Evolutionary conservation across 1,140 invertebrate genomes (phyloP), one percentile per base, ranked within the genome.

Genomic region (Nymphalis io): DNA sequence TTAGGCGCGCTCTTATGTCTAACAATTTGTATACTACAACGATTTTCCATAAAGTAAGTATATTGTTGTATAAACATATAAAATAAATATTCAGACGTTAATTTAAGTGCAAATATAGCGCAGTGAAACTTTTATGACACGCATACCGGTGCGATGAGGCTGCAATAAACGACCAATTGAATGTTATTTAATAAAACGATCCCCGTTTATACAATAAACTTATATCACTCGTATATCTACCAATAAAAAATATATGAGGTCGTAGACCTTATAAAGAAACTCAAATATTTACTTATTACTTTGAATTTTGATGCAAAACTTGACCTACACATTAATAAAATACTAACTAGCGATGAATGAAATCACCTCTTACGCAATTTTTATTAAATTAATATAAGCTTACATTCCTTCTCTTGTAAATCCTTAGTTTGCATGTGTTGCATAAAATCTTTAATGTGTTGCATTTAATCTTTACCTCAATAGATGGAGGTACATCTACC

Each of bases 61-160:
- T 33, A 33, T 8, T 27, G 27, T 51, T 51, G 48, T 73, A 76
- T 12, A 55, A 59, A 51, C 33, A 58, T 64, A 73, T 61, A 68
- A 51, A 68, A 48, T 61, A 67, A 68, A 70, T 68, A 67, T 61
- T 44, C 38, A 58, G 40, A 57, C 27, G 66, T 74, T 65, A 73
- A 78, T 77, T 79, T 70, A 76, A 77, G 73, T 81, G 77, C 74
- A 77, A 81, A 81, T 79, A 75, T 23, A 51, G 61, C 44, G 70
- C 71, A 73, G 78, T 81, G 75, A 79, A 62, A 79, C 74, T 81
- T 81, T 81, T 78, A 79, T 79, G 77, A 77, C 77, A 62, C 46
- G 39, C 60, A 62, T 27, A 48, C 60, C 20, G 33, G 60, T 62
- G 38, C 44, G 33, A 46, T 70, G 63, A 46, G 55, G 53, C 53